Evolutionary conservation across 2,888 invertebrate genomes (phyloP).

Genomic region (Agrochola circellaris): DNA sequence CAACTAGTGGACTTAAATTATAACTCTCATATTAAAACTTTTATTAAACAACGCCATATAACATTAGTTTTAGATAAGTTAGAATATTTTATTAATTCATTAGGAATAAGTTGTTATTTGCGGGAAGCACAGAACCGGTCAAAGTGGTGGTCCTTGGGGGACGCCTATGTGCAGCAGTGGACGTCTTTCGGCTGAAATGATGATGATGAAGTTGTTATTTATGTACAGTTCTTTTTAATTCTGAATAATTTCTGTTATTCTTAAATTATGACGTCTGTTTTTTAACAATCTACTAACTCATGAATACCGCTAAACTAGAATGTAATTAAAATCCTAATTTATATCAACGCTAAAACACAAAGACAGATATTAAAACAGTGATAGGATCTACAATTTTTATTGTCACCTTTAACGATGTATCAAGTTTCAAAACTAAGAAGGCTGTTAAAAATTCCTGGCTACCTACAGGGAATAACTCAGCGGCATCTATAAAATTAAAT

Average conservation of each 20-base stretch:
- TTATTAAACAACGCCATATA: not conserved
- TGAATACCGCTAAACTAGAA: conserved; percentile 29
- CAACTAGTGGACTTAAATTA: not conserved
- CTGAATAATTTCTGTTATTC: not conserved
- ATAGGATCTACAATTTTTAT: conserved; percentile 69
- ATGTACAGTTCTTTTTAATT: not conserved
- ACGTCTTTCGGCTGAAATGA: no score
- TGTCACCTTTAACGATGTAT: conserved; percentile 71
- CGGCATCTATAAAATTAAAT: conserved; percentile 1
- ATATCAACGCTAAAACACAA: conserved; percentile 44
- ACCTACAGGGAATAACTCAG: conserved; percentile 52
- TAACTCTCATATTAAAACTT: no score
- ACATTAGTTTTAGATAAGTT: no score
- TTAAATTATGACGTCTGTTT: not conserved
- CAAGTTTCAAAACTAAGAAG: conserved; percentile 69
- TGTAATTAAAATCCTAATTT: conserved; percentile 50
- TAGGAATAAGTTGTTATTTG: not conserved
- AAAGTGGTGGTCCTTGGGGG: no score
- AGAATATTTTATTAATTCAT: no score
- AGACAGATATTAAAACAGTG: conserved; percentile 57
- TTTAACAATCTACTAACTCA: not conserved
- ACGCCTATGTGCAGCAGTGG: no score
- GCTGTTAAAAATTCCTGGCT: conserved; percentile 42
- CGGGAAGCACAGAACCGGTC: no score
- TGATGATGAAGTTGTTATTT: no score